These are phyloP conservation scores for Homarus gammarus DNA, from an alignment of 2,888 invertebrate genomes.

Conservation along the genomic window DNA sequence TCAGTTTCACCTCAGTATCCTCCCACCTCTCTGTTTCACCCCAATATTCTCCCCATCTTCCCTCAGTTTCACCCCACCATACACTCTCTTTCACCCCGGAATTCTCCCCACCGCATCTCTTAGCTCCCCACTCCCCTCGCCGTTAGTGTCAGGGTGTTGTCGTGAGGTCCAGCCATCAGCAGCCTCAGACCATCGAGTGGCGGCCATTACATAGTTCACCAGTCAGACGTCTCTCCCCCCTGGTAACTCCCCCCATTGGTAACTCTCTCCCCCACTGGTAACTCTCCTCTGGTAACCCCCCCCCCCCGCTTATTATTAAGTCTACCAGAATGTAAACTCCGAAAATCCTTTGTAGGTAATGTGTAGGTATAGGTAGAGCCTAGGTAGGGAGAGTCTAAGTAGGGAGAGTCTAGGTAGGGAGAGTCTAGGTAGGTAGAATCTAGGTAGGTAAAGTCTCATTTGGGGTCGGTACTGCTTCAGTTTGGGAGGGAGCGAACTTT, in stretches of 20 bases:
- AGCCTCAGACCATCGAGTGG: neutral
- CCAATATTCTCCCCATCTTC: neutral
- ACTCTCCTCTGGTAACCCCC: neutral
- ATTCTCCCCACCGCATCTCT: too few species aligned
- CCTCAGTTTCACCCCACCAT: conserved; percentile 12
- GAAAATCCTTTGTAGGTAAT: too few species aligned
- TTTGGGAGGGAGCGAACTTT: too few species aligned
- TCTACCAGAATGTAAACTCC: too few species aligned
- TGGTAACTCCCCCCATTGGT: neutral
- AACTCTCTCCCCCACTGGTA: neutral
- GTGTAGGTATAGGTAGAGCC: too few species aligned
- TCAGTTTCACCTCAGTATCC: neutral
- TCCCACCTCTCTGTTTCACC: conserved; percentile 8
- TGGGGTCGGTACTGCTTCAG: too few species aligned
- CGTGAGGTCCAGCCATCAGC: neutral
- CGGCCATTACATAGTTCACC: neutral
- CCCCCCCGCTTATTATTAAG: too few species aligned
- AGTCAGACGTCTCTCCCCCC: neutral
- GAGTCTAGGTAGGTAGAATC: too few species aligned
- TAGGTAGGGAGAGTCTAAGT: too few species aligned
- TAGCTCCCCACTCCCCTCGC: too few species aligned
- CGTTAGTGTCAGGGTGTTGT: neutral
- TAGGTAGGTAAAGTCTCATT: too few species aligned
- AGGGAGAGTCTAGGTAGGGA: too few species aligned
- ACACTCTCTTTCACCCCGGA: conserved; percentile 4